Percentiles rank a stretch among this genome's conserved stretches.
Evolutionary conservation across 2,113 vertebrate genomes (phyloP).

Genomic region (Cochlearius cochlearius): DNA sequence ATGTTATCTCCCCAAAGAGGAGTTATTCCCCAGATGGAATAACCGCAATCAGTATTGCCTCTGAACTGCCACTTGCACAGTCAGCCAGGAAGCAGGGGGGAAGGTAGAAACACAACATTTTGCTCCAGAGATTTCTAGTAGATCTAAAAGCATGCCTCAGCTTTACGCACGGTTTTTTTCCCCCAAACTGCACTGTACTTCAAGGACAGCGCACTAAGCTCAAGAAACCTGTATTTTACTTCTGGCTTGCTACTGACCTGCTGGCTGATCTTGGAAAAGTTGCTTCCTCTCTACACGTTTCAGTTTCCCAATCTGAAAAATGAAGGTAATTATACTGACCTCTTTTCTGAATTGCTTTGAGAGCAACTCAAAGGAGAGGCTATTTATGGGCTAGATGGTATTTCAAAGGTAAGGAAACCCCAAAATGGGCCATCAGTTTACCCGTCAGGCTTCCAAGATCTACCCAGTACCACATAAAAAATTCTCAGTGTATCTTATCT

Average conservation of each 20-base stretch:
- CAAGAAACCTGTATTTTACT: not conserved
- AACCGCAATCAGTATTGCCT: not conserved
- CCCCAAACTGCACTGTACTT: not conserved
- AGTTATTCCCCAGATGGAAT: not conserved
- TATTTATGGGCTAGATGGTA: not conserved
- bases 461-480: not conserved
- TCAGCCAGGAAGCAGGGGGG: not conserved
- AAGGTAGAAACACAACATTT: not conserved
- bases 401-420: not conserved
- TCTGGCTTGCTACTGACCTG: not conserved
- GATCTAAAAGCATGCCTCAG: not conserved
- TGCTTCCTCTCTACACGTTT: not conserved
- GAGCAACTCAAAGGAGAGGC: not conserved
- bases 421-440: not conserved
- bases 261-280: not conserved
- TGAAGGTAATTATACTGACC: conserved; percentile 30
- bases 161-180: not conserved
- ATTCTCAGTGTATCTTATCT: not conserved
- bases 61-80: not conserved
- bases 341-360: conserved; percentile 29
- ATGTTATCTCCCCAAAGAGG: not conserved
- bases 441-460: not conserved
- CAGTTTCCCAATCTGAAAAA: conserved; percentile 36
- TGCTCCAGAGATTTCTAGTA: not conserved
- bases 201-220: not conserved